Evolutionary conservation across 2,113 vertebrate genomes (phyloP), one percentile per base, ranked within the genome.

Genomic region (Alethe diademata): DNA sequence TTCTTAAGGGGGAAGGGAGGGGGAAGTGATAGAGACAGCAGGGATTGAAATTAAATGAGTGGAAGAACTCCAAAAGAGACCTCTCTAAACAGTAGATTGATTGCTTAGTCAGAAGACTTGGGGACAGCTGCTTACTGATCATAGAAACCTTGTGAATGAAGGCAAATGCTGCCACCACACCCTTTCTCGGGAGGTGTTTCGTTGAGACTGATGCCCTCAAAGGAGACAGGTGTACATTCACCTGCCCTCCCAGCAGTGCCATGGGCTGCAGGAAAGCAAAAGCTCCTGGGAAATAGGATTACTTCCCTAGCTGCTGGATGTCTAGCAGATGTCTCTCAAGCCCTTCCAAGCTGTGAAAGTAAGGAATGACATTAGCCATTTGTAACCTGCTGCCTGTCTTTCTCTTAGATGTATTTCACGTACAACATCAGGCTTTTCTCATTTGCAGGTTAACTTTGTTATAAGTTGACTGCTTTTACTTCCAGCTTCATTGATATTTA

Each of bases 401-500:
- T 48, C 40, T 74, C 72, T 96, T 86, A 26, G 72, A 71, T 72
- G 48, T 96, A 25, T 88, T 95, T 92, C 48, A 26, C 71, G 18
- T 92, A 86, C 51, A 70, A 83, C 93, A 90, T 84, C 78, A 50
- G 88, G 90, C 93, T 91, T 80, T 95, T 95, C 82, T 96, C 72
- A 86, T 94, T 94, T 93, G 88, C 65, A 90, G 88, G 45, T 75
- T 93, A 93, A 93, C 94, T 94, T 93, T 78, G 70, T 97, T 93
- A 81, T 7, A 38, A 84, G 86, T 94, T 86, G 75, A 86, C 82
- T 92, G 90, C 90, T 95, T 96, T 96, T 95, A 86, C 83, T 97
- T 94, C 18, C 31, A 57, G 8, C 86, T 86, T 88, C 76, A 50
- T 86, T 94, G 93, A 45, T 88, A 88, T 42, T 91, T 90, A 50